Conservation (phyloP, 2,113 vertebrate species). For the Puma concolor region DNA sequence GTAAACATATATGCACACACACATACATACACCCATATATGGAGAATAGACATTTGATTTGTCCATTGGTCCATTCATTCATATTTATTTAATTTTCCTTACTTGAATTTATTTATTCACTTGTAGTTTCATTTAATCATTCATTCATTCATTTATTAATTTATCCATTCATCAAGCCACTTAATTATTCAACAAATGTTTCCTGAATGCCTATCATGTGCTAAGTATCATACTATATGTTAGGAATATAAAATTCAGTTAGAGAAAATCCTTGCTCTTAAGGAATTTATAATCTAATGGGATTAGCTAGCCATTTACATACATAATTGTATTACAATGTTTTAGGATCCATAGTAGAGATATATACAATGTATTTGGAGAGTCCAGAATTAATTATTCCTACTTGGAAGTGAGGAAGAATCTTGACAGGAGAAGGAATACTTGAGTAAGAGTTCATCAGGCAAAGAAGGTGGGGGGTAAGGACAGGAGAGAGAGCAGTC, state of each 20-base stretch:
- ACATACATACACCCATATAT: not conserved
- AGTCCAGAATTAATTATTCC: not conserved
- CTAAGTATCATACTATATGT: not conserved
- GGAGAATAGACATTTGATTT: not conserved
- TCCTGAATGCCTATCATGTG: not conserved
- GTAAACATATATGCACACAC: not conserved
- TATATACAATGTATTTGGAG: not conserved
- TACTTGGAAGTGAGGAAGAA: not conserved
- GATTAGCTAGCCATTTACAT: not conserved
- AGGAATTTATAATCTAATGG: not conserved
- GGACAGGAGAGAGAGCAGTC: not conserved
- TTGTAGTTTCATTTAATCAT: not conserved
- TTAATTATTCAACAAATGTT: not conserved
- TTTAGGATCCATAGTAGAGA: not conserved
- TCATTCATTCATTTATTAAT: not conserved
- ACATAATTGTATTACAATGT: not conserved
- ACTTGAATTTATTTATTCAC: constrained; percentile 27
- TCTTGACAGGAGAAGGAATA: not conserved
- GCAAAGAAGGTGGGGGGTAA: not conserved
- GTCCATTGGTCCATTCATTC: not conserved
- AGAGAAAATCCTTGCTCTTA: not conserved
- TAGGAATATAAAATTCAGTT: not conserved
- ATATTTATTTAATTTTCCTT: constrained; percentile 2
- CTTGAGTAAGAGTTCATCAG: not conserved
- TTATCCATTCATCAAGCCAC: not conserved